These are phyloP conservation scores for Dendrophyllia cribrosa DNA, from an alignment of 64 coral and sea anemone species.

Conservation along the genomic window DNA sequence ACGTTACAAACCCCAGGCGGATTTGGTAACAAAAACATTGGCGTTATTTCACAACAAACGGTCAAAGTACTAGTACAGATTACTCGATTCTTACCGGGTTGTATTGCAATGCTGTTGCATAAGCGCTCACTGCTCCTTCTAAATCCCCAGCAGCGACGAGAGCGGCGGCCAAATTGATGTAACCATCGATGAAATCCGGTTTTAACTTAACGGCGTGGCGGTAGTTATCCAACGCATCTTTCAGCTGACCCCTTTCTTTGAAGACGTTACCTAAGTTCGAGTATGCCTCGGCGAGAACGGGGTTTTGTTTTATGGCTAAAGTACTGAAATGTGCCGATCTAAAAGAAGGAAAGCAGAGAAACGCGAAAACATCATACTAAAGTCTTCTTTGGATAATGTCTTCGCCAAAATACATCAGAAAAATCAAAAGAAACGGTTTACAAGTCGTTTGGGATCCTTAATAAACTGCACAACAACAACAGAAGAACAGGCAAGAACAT, in stretches of 20 bases:
- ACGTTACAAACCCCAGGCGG: not conserved
- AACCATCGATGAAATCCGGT: slow-evolving; percentile 99
- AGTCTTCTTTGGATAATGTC: not conserved
- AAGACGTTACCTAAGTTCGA: slow-evolving; percentile 99
- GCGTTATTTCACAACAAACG: slow-evolving; percentile 18
- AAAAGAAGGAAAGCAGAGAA: not conserved
- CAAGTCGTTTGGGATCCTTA: not conserved
- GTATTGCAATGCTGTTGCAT: slow-evolving; percentile 97
- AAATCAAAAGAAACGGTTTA: slow-evolving; percentile 61
- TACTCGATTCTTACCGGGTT: slow-evolving; percentile 88
- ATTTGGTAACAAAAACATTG: not conserved
- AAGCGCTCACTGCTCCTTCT: slow-evolving; percentile 98
- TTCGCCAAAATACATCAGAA: slow-evolving; percentile 2
- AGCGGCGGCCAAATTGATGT: slow-evolving; percentile 99
- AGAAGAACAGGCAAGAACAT: too few species aligned
- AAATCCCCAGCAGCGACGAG: slow-evolving; percentile 98
- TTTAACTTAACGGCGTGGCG: slow-evolving; percentile 99
- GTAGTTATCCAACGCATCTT: slow-evolving; percentile 98
- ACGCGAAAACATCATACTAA: not conserved
- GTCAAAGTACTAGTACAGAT: slow-evolving; percentile 29
- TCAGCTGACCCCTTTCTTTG: slow-evolving; percentile 99
- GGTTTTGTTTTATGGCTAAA: slow-evolving; percentile 97
- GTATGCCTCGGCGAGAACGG: slow-evolving; percentile 96
- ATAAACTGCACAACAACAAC: not conserved
- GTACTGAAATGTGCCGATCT: slow-evolving; percentile 99